These are phyloP conservation scores for Gonioctena quinquepunctata DNA, from an alignment of 1,140 invertebrate genomes.

Conservation along the genomic window DNA sequence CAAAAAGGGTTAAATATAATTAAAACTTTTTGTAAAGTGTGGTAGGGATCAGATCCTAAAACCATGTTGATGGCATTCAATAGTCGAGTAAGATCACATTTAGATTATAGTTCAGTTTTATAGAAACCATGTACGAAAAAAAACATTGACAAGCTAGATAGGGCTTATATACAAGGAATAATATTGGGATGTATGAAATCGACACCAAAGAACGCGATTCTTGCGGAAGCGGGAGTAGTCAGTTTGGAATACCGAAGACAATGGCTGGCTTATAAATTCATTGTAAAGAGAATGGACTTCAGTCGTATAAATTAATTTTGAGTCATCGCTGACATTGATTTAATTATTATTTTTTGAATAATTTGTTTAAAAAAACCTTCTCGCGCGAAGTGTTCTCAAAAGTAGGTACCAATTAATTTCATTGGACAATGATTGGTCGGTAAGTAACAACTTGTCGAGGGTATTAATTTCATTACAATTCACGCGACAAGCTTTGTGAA, in stretches of 20 bases:
- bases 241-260: conserved; percentile 2
- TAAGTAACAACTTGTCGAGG: too few relatives aligned
- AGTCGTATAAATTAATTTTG: too few relatives aligned
- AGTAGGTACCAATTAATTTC: too few relatives aligned
- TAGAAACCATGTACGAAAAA: background rate
- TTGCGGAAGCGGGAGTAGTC: conserved; percentile 8
- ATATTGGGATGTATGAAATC: conserved; percentile 13
- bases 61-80: background rate
- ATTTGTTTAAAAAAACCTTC: too few relatives aligned
- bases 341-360: too few relatives aligned
- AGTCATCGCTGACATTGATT: too few relatives aligned
- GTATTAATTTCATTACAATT: too few relatives aligned
- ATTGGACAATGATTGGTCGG: too few relatives aligned
- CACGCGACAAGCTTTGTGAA: too few relatives aligned
- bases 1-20: conserved; percentile 13
- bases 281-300: background rate
- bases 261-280: conserved; percentile 7
- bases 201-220: conserved; percentile 1
- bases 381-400: too few relatives aligned
- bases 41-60: conserved; percentile 12
- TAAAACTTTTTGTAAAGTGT: conserved; percentile 12
- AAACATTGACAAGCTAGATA: background rate
- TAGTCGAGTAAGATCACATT: background rate
- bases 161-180: background rate
- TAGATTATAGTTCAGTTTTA: conserved; percentile 3